Percentiles rank a stretch among this genome's conserved stretches.
Evolutionary conservation across 2,888 invertebrate species (phyloP).

Genomic region (Eupithecia pulchellata): DNA sequence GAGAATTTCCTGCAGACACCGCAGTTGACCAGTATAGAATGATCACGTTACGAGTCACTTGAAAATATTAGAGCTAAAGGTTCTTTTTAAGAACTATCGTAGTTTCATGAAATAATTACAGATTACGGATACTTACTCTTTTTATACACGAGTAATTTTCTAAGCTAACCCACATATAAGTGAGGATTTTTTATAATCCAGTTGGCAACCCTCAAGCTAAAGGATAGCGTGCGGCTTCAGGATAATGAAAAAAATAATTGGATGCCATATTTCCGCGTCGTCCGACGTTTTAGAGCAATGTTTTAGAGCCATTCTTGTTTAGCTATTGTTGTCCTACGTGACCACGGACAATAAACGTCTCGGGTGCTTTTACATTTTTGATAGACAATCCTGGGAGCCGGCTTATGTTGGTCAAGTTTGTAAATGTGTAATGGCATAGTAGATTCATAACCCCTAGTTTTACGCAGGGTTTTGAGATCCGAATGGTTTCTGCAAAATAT

Average conservation of each 20-base stretch:
- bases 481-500: too few species aligned
- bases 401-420: background rate
- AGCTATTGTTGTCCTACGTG: constrained; percentile 36
- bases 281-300: constrained; percentile 39
- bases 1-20: background rate
- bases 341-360: constrained; percentile 36
- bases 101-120: too few species aligned
- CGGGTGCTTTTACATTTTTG: constrained; percentile 9
- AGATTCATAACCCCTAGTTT: too few species aligned
- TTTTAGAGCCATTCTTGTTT: constrained; percentile 40
- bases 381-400: background rate
- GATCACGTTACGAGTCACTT: too few species aligned
- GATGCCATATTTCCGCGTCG: constrained; percentile 41
- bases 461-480: too few species aligned
- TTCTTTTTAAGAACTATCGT: too few species aligned
- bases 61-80: background rate
- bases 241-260: constrained; percentile 48
- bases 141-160: too few species aligned
- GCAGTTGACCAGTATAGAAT: background rate
- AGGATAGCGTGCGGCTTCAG: constrained; percentile 27
- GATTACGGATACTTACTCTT: too few species aligned
- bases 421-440: background rate
- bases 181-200: background rate
- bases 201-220: constrained; percentile 25
- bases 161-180: too few species aligned